Percentiles rank a stretch among this genome's conserved stretches.
These are phyloP conservation scores for Hydroisotoma schaefferi DNA, from an alignment of 2,888 invertebrate genomes.

Conservation along the genomic window DNA sequence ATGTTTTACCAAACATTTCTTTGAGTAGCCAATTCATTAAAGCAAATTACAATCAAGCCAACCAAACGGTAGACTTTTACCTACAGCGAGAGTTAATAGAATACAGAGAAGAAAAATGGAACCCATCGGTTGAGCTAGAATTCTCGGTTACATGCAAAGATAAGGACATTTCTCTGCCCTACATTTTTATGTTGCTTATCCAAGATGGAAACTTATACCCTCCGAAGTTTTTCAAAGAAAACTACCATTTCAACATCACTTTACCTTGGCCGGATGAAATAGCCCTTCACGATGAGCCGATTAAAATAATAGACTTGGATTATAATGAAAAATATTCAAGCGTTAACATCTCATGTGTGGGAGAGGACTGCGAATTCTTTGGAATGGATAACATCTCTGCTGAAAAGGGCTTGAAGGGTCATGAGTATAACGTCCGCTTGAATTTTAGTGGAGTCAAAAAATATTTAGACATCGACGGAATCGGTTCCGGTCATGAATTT, in stretches of 20 bases:
- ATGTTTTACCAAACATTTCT: no score
- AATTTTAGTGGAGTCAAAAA: background rate
- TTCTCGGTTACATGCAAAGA: conserved; percentile 17
- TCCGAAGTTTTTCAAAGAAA: conserved; percentile 13
- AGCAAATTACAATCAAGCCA: background rate
- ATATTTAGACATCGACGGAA: background rate
- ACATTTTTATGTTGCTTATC: conserved; percentile 30
- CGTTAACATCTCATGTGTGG: conserved; percentile 13
- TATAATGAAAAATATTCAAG: conserved; percentile 23
- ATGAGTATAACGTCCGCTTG: conserved; percentile 11
- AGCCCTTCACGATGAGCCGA: background rate
- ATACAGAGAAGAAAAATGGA: conserved; percentile 16
- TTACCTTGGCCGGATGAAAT: background rate
- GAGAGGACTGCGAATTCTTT: conserved; percentile 11
- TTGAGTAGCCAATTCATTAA: conserved; percentile 2
- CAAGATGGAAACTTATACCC: conserved; percentile 28
- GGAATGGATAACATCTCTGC: background rate
- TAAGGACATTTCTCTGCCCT: background rate
- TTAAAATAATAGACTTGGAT: conserved; percentile 25
- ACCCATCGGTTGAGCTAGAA: conserved; percentile 23
- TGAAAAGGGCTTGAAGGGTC: background rate
- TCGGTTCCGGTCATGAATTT: background rate
- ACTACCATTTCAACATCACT: conserved; percentile 4
- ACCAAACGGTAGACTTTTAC: conserved; percentile 15
- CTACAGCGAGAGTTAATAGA: conserved; percentile 12